Conservation (phyloP, 2,797 vertebrate genomes). For the Zenarchopterus dispar region DNA sequence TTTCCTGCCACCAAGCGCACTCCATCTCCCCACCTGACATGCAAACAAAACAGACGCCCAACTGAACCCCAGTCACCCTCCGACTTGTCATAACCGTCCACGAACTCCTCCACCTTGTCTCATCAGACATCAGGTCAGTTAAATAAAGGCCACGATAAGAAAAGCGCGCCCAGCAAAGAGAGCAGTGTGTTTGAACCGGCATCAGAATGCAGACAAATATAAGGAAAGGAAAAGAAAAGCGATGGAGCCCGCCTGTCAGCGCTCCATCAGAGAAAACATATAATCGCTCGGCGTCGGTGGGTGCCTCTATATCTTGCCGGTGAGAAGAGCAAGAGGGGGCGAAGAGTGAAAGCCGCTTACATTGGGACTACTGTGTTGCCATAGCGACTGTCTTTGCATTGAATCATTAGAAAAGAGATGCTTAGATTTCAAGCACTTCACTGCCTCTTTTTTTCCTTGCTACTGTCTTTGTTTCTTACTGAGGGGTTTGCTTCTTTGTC, state of each 20-base stretch:
- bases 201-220: slow-evolving; percentile 9
- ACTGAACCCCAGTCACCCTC: not conserved
- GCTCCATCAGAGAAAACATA: slow-evolving; percentile 31
- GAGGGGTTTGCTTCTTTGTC: slow-evolving; percentile 10
- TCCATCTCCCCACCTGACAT: slow-evolving; percentile 18
- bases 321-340: slow-evolving; percentile 70
- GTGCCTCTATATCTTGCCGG: slow-evolving; percentile 57
- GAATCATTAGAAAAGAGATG: slow-evolving; percentile 72
- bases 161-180: not conserved
- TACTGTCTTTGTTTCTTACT: slow-evolving; percentile 20
- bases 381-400: slow-evolving; percentile 84
- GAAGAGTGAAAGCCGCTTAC: slow-evolving; percentile 71
- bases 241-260: slow-evolving; percentile 17
- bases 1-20: slow-evolving; percentile 14
- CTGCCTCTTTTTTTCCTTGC: slow-evolving; percentile 17
- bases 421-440: slow-evolving; percentile 54
- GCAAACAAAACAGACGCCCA: slow-evolving; percentile 28
- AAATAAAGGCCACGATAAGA: slow-evolving; percentile 7
- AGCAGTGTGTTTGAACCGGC: slow-evolving; percentile 12
- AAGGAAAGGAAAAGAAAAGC: slow-evolving; percentile 19
- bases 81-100: slow-evolving; percentile 16
- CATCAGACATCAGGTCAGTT: not conserved
- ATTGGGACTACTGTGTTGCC: slow-evolving; percentile 82
- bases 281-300: slow-evolving; percentile 32
- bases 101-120: slow-evolving; percentile 20